Percentiles rank a stretch among this genome's conserved stretches.
These are phyloP conservation scores for Cheilosia impressa DNA, from an alignment of 2,888 invertebrate species.

Conservation along the genomic window DNA sequence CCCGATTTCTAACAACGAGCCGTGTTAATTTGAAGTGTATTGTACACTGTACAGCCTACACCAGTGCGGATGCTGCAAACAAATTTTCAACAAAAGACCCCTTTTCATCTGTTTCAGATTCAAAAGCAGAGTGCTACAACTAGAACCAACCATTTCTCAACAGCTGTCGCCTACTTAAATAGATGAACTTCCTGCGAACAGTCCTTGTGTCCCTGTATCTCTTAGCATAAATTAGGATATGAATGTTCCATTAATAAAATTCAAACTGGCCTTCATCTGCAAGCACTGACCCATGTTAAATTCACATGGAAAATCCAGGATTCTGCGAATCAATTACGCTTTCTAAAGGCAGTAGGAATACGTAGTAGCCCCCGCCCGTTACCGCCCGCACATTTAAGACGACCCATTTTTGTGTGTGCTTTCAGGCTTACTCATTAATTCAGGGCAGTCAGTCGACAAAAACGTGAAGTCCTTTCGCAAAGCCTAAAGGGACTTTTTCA, in stretches of 20 bases:
- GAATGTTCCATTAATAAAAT: slow-evolving; percentile 54
- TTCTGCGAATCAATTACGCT: slow-evolving; percentile 62
- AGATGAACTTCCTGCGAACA: slow-evolving; percentile 13
- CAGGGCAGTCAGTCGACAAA: slow-evolving; percentile 70
- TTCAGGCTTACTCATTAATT: slow-evolving; percentile 69
- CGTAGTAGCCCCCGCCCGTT: not conserved
- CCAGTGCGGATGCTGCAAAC: too few relatives aligned
- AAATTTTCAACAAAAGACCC: not conserved
- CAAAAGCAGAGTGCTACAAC: not conserved
- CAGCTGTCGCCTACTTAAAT: slow-evolving; percentile 59
- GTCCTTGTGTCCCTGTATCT: slow-evolving; percentile 12
- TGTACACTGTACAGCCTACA: too few relatives aligned
- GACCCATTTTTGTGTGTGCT: slow-evolving; percentile 4
- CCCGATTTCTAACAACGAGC: too few relatives aligned
- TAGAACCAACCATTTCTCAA: slow-evolving; percentile 30
- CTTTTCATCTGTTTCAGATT: not conserved
- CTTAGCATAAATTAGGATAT: slow-evolving; percentile 65
- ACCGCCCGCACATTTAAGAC: not conserved
- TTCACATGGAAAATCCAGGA: slow-evolving; percentile 48
- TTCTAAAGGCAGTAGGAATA: not conserved
- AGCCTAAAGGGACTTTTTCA: slow-evolving; percentile 59
- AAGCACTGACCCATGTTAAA: slow-evolving; percentile 59
- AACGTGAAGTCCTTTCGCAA: slow-evolving; percentile 62
- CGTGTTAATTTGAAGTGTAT: too few relatives aligned
- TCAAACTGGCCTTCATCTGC: slow-evolving; percentile 47